phyloP scores from a whole-genome alignment of 2,888 invertebrate species.

The Ochropacha duplaris region DNA sequence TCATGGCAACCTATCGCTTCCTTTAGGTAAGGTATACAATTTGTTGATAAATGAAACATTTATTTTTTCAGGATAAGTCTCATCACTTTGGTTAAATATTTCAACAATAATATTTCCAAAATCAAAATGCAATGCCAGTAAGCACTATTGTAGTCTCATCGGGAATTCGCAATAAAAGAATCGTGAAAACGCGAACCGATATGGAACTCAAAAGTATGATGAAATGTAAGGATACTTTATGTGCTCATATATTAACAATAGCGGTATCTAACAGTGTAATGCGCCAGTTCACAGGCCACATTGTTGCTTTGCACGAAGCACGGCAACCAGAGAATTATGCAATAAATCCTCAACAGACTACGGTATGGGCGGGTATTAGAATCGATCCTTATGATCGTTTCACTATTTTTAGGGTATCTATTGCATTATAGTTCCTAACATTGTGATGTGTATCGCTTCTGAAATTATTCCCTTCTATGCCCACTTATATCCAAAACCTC shows the following conservation, averaged over 20 bases:
- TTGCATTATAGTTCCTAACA: no score
- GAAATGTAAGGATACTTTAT: slow-evolving; percentile 50
- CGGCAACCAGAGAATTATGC: slow-evolving; percentile 18
- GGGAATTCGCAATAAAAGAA: background rate
- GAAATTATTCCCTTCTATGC: no score
- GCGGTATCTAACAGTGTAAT: slow-evolving; percentile 43
- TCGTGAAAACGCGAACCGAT: background rate
- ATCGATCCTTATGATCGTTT: slow-evolving; percentile 9
- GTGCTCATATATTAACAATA: slow-evolving; percentile 53
- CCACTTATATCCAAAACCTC: no score
- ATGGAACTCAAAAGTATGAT: slow-evolving; percentile 17
- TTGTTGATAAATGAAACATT: no score
- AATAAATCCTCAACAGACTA: slow-evolving; percentile 21
- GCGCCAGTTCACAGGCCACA: slow-evolving; percentile 32
- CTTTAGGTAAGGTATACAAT: no score
- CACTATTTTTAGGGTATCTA: slow-evolving; percentile 14
- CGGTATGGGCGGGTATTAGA: slow-evolving; percentile 19
- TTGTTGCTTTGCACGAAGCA: slow-evolving; percentile 38
- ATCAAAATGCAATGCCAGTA: background rate
- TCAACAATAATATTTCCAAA: background rate
- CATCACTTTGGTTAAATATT: no score
- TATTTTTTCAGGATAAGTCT: no score
- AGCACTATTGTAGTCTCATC: background rate
- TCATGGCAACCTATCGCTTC: no score
- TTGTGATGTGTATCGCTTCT: no score